These are phyloP conservation scores for Hydropsyche betteni DNA, from an alignment of 2,888 invertebrate species.

Conservation along the genomic window DNA sequence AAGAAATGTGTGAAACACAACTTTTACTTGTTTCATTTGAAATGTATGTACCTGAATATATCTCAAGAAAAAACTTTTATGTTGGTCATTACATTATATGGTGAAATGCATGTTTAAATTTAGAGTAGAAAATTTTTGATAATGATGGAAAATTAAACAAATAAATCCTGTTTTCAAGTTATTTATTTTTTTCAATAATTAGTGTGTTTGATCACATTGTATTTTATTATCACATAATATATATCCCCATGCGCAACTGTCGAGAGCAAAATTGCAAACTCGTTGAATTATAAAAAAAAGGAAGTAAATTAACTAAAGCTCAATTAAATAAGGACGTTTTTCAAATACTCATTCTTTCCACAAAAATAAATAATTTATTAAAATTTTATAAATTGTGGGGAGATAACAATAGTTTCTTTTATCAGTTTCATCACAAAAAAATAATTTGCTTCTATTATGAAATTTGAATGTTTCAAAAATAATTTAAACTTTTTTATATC, in stretches of 20 bases:
- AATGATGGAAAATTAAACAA: conserved; percentile 3
- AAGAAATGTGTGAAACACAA: no score
- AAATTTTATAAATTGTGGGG: not conserved
- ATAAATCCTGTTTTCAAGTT: conserved; percentile 15
- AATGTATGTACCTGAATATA: no score
- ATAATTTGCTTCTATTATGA: no score
- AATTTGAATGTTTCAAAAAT: no score
- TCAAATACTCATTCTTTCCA: conserved; percentile 17
- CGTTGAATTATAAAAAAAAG: conserved; percentile 30
- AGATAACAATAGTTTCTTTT: no score
- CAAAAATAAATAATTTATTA: conserved; percentile 1
- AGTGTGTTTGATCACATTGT: conserved; percentile 34
- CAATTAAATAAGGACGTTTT: conserved; percentile 27
- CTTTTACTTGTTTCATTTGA: no score
- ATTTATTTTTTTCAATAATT: conserved; percentile 33
- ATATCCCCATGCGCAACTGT: conserved; percentile 34
- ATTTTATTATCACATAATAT: conserved; percentile 39
- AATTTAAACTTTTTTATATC: no score
- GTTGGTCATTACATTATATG: not conserved
- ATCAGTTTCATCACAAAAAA: no score
- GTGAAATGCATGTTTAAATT: not conserved
- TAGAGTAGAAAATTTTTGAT: not conserved
- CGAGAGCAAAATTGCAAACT: conserved; percentile 29
- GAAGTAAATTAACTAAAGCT: conserved; percentile 29
- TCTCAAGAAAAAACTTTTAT: not conserved